phyloP scores from a whole-genome alignment of 2,888 invertebrate species.

The Ennomos quercinarius region DNA sequence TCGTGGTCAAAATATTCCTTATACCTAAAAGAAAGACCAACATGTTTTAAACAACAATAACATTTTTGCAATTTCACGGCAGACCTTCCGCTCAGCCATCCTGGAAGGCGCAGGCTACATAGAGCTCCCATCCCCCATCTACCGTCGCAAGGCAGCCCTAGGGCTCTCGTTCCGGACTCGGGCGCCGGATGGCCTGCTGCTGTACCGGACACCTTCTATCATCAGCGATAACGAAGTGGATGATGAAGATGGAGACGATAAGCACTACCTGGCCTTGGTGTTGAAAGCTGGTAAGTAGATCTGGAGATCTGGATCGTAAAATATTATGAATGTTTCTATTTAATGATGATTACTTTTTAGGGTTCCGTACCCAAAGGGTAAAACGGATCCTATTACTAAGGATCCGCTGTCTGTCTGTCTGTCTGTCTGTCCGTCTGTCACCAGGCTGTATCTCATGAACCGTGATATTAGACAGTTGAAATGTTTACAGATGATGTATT shows the following conservation, averaged over 20 bases:
- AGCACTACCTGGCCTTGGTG: conserved; percentile 65
- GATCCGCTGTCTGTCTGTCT: no score
- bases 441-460: no score
- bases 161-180: conserved; percentile 92
- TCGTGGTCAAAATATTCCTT: neutral
- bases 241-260: conserved; percentile 61
- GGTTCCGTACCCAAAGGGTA: no score
- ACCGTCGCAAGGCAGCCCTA: conserved; percentile 88
- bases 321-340: no score
- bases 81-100: conserved; percentile 89
- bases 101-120: conserved; percentile 93
- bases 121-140: conserved; percentile 89
- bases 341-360: no score
- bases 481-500: no score
- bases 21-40: no score
- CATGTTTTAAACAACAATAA: no score
- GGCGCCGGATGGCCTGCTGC: conserved; percentile 87
- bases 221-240: conserved; percentile 59
- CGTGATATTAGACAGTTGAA: no score
- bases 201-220: conserved; percentile 86
- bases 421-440: no score
- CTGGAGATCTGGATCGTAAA: no score
- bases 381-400: no score
- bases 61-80: conserved; percentile 25
- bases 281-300: conserved; percentile 58